Conservation (phyloP, 2,113 vertebrate species). For the Forbesichthys papilliferus region DNA sequence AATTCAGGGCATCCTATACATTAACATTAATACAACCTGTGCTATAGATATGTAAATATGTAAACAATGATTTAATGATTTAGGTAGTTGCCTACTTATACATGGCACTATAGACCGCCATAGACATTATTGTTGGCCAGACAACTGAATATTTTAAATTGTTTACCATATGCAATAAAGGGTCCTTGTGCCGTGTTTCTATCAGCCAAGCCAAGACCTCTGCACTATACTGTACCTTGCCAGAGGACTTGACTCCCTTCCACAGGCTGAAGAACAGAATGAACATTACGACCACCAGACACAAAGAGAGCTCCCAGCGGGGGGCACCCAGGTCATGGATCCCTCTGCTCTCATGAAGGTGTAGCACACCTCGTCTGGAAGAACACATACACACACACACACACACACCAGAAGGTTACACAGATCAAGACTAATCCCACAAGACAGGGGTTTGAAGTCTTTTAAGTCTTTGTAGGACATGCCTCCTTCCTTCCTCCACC, state of each 20-base stretch:
- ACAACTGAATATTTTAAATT: too few species aligned
- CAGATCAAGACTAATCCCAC: conserved; percentile 2
- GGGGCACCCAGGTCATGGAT: conserved; percentile 90
- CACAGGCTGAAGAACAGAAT: conserved; percentile 96
- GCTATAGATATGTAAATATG: too few species aligned
- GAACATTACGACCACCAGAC: conserved; percentile 87
- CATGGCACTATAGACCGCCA: too few species aligned
- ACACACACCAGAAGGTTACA: not conserved
- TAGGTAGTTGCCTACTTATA: too few species aligned
- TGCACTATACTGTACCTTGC: conserved; percentile 82
- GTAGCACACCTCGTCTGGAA: conserved; percentile 87
- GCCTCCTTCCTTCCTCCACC: too few species aligned
- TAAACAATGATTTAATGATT: too few species aligned
- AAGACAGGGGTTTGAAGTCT: too few species aligned
- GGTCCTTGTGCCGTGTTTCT: not conserved
- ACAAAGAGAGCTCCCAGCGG: conserved; percentile 89
- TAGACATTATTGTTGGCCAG: too few species aligned
- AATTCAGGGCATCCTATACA: too few species aligned
- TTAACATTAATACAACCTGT: too few species aligned
- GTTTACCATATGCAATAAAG: too few species aligned
- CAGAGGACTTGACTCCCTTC: conserved; percentile 98
- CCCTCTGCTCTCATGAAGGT: conserved; percentile 88
- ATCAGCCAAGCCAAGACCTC: not conserved
- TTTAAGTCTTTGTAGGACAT: too few species aligned
- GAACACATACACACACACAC: not conserved